Conservation (phyloP, 1,140 invertebrate genomes). For the Heliothis subflexa region DNA sequence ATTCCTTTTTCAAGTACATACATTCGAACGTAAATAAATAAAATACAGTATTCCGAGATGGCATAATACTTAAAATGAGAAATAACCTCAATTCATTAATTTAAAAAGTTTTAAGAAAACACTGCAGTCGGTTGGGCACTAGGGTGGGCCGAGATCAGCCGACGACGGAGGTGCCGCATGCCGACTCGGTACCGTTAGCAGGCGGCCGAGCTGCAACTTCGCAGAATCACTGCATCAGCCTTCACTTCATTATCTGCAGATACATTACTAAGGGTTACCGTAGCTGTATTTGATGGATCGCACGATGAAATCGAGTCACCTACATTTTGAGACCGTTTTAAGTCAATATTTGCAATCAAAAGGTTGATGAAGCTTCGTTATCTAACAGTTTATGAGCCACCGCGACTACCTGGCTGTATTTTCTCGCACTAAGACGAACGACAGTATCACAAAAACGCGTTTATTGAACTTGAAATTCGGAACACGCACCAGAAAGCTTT, state of each 20-base stretch:
- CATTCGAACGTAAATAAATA: too few relatives aligned
- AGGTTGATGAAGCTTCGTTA: constrained; percentile 14
- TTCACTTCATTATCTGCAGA: constrained; percentile 45
- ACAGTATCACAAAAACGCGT: constrained; percentile 29
- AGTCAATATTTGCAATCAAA: constrained; percentile 19
- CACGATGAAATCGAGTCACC: constrained; percentile 6
- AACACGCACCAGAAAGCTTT: constrained; percentile 24
- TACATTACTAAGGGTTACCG: constrained; percentile 22
- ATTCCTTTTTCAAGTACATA: too few relatives aligned
- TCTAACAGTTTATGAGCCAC: not conserved
- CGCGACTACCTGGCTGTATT: not conserved
- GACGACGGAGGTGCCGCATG: not conserved
- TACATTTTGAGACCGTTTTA: constrained; percentile 14
- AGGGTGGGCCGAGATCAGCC: constrained; percentile 36
- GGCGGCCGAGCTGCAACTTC: constrained; percentile 63
- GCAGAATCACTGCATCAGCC: constrained; percentile 61
- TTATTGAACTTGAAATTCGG: constrained; percentile 40
- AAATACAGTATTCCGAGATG: too few relatives aligned
- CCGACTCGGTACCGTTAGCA: constrained; percentile 67
- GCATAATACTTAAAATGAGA: too few relatives aligned
- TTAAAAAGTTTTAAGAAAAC: not conserved
- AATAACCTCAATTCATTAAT: too few relatives aligned
- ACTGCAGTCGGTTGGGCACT: not conserved
- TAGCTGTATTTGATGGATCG: constrained; percentile 27
- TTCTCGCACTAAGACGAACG: not conserved